Evolutionary conservation across 2,888 invertebrate genomes (phyloP).

Genomic region (Andrena hattorfiana): DNA sequence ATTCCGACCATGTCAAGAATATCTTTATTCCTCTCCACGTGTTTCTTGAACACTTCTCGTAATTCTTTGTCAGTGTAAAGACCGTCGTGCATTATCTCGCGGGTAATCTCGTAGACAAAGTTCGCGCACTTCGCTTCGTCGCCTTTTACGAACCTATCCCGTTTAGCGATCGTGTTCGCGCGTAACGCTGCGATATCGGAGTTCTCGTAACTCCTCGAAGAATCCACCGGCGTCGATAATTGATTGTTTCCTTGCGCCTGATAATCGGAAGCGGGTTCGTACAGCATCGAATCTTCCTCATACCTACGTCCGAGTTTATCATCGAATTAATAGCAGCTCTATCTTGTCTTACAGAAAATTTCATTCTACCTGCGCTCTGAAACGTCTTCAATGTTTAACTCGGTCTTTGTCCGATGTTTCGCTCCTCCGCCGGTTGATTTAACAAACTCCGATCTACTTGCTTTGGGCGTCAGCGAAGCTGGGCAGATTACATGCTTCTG

Average conservation of each 20-base stretch:
- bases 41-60: constrained; percentile 85
- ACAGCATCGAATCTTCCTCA: constrained; percentile 14
- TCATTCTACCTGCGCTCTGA: constrained; percentile 19
- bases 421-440: neutral
- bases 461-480: constrained; percentile 5
- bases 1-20: constrained; percentile 84
- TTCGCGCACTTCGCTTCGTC: constrained; percentile 83
- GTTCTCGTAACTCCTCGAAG: constrained; percentile 17
- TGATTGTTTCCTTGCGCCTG: constrained; percentile 31
- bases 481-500: constrained; percentile 13
- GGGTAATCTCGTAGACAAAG: constrained; percentile 86
- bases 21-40: constrained; percentile 85
- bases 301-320: constrained; percentile 19
- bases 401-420: neutral
- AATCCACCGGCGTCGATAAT: neutral
- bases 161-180: neutral
- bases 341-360: neutral
- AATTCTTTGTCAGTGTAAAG: constrained; percentile 86
- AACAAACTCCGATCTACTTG: neutral
- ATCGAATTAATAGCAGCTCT: neutral
- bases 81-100: constrained; percentile 86
- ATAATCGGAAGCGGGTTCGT: constrained; percentile 31
- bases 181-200: neutral
- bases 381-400: constrained; percentile 4
- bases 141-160: constrained; percentile 1